phyloP scores from a whole-genome alignment of 1,140 invertebrate species.

The Polypedilum pembai region DNA sequence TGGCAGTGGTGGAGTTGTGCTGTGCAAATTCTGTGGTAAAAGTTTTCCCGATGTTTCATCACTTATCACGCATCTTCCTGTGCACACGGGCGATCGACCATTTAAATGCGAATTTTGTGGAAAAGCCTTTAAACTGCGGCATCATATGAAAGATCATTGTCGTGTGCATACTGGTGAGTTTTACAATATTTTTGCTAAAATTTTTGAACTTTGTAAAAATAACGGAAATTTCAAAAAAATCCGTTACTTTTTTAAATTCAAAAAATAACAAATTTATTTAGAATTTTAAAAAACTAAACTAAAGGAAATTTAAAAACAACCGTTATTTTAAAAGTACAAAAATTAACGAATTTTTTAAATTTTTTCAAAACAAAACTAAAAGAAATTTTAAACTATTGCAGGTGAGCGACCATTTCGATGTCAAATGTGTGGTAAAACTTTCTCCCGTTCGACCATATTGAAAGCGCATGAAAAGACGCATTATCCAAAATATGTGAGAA shows the following conservation, averaged over 20 bases:
- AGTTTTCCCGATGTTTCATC: slow-evolving; percentile 80
- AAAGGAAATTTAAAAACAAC: too few species aligned
- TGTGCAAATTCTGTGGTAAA: slow-evolving; percentile 85
- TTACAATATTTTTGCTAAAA: not conserved
- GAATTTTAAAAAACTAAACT: too few species aligned
- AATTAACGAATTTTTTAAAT: too few species aligned
- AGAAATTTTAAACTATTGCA: slow-evolving; percentile 35
- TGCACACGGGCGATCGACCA: slow-evolving; percentile 79
- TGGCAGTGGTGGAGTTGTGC: slow-evolving; percentile 56
- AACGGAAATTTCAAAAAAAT: too few species aligned
- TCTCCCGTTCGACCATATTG: slow-evolving; percentile 78
- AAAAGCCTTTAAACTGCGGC: slow-evolving; percentile 79
- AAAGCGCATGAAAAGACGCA: slow-evolving; percentile 89
- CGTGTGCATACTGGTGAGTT: slow-evolving; percentile 75
- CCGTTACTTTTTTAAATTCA: too few species aligned
- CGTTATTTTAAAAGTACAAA: too few species aligned
- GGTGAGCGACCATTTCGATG: slow-evolving; percentile 82
- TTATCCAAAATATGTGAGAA: slow-evolving; percentile 79
- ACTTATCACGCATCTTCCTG: slow-evolving; percentile 74
- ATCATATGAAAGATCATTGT: slow-evolving; percentile 90
- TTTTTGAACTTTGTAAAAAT: too few species aligned
- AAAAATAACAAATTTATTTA: too few species aligned
- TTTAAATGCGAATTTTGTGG: slow-evolving; percentile 88
- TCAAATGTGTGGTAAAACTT: slow-evolving; percentile 79
- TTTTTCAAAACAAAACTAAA: too few species aligned